Percentiles rank a stretch among this genome's conserved stretches.
phyloP scores from a whole-genome alignment of 1,140 invertebrate genomes.

The Penaeus japonicus region DNA sequence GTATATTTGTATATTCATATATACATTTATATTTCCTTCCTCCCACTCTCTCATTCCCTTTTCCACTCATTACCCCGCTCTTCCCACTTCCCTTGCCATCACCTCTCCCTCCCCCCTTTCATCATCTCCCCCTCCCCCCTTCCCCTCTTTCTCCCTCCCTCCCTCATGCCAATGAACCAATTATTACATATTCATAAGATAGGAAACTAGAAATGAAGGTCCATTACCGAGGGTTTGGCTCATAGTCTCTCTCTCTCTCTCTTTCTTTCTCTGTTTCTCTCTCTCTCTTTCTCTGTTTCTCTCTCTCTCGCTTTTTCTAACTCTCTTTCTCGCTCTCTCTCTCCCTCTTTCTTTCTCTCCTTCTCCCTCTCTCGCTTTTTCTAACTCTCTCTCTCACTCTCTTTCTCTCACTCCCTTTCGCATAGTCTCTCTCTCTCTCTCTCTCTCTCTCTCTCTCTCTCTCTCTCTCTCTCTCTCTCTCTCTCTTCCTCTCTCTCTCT shows the following conservation, averaged over 20 bases:
- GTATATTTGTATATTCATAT: too few species aligned
- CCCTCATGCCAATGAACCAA: not conserved
- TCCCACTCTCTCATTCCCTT: too few species aligned
- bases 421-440: not conserved
- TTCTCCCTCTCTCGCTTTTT: not conserved
- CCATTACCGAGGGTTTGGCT: not conserved
- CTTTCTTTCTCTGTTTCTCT: not conserved
- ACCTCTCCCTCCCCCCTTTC: too few species aligned
- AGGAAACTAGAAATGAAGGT: not conserved
- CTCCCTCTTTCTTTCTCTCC: not conserved
- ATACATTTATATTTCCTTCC: too few species aligned
- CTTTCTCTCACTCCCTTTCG: not conserved
- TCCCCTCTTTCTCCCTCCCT: too few species aligned
- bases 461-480: too few species aligned
- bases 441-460: too few species aligned
- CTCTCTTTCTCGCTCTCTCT: not conserved
- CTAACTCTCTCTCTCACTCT: not conserved
- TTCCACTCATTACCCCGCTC: too few species aligned
- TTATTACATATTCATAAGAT: not conserved
- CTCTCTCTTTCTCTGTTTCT: not conserved
- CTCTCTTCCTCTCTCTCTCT: too few species aligned
- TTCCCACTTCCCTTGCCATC: too few species aligned
- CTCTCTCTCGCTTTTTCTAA: not conserved
- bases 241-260: constrained; percentile 1
- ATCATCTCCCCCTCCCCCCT: too few species aligned